Evolutionary conservation across 2,797 vertebrate genomes (phyloP), one percentile per base, ranked within the genome.

Genomic region (Neomorphus geoffroyi): DNA sequence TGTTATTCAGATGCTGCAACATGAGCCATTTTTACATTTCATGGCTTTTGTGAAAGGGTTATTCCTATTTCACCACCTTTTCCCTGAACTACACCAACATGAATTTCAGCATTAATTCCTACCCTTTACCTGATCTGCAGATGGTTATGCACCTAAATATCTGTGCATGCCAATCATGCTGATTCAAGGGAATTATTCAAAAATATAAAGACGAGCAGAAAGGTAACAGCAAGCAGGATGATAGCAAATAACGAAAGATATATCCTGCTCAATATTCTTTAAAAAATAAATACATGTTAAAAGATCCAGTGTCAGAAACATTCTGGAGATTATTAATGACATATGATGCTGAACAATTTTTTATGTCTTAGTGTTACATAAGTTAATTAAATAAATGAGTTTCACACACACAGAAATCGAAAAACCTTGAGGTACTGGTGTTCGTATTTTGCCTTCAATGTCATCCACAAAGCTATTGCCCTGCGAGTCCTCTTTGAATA

Each of bases 101-200:
- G 27, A 92, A 90, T 81, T 90, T 88, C 70, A 93, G 66, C 65
- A 70, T 84, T 80, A 92, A 91, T 87, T 90, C 30, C 60, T 13
- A 64, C 33, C 69, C 17, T 56, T 74, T 82, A 91, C 41, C 75
- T 69, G 82, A 64, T 84, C 51, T 81, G 78, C 66, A 91, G 86
- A 90, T 13, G 19, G 58, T 53, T 95, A 75, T 33, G 51, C 39
- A 86, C 73, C 91, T 64, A 91, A 95, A 83, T 91, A 88, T 67
- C 75, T 81, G 50, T 79, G 60, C 1, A 1, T 33, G 61, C 70
- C 70, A 88, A 81, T 84, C 70, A 84, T 16, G 35, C 13, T 73
- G 48, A 79, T 94, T 64, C 70, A 81, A 90, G 35, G n/a, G 69
- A 93, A 66, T 37, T 74, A 90, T 50, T 92, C 54, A 81, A 72